These are phyloP conservation scores for Vimba vimba DNA, from an alignment of 2,113 vertebrate species.

Conservation along the genomic window DNA sequence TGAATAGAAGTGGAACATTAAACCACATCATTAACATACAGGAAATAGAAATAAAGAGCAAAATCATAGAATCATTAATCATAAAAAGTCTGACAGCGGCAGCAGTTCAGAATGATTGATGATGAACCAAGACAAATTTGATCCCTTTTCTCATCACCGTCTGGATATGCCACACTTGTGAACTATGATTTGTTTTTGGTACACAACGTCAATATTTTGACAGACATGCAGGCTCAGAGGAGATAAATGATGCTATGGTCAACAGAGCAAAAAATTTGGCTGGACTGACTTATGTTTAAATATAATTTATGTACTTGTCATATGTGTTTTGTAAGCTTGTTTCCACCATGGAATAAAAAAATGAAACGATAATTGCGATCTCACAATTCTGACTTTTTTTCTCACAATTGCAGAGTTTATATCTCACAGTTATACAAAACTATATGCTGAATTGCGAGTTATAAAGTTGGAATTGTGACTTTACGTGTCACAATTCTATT, in stretches of 20 bases:
- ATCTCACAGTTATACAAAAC: too few species aligned
- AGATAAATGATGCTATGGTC: constrained; percentile 4
- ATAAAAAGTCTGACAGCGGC: constrained; percentile 39
- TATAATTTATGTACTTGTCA: neutral
- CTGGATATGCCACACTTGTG: constrained; percentile 40
- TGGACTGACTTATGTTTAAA: neutral
- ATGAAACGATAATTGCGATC: too few species aligned
- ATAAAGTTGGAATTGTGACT: too few species aligned
- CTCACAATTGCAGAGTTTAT: too few species aligned
- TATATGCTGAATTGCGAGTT: too few species aligned
- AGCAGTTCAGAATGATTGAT: constrained; percentile 44
- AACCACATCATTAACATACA: constrained; percentile 56
- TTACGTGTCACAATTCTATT: too few species aligned
- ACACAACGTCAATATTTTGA: constrained; percentile 53
- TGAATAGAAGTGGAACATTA: constrained; percentile 38
- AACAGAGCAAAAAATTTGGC: neutral
- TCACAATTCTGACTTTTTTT: too few species aligned
- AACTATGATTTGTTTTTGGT: constrained; percentile 45
- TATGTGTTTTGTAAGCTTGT: neutral
- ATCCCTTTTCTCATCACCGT: constrained; percentile 49
- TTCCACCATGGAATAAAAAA: neutral
- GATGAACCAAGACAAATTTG: constrained; percentile 50
- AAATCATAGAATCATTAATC: constrained; percentile 54
- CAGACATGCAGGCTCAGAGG: constrained; percentile 24
- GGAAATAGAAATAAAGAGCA: constrained; percentile 55